Conservation (phyloP, 2,888 invertebrate species). For the Agrochola litura region DNA sequence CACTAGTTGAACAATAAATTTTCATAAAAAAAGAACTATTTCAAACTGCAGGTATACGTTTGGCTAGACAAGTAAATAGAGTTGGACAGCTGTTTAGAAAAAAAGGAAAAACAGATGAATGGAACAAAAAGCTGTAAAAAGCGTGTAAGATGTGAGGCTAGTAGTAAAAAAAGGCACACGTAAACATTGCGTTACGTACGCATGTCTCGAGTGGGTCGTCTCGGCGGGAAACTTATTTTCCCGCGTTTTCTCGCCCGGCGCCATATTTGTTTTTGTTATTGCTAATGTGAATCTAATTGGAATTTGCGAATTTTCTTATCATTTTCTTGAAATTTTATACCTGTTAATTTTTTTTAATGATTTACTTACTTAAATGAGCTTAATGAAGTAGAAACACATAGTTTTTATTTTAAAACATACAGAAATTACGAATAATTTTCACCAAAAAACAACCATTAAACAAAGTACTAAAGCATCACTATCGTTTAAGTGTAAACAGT, state of each 20-base stretch:
- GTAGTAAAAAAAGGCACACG: slow-evolving; percentile 70
- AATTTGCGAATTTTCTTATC: slow-evolving; percentile 65
- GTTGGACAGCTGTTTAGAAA: slow-evolving; percentile 50
- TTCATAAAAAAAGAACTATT: slow-evolving; percentile 18
- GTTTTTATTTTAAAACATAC: neutral
- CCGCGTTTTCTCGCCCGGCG: slow-evolving; percentile 84
- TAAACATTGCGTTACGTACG: slow-evolving; percentile 86
- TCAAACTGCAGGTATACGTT: slow-evolving; percentile 36
- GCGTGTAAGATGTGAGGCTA: slow-evolving; percentile 53
- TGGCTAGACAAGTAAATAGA: slow-evolving; percentile 42
- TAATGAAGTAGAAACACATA: neutral
- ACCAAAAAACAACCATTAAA: slow-evolving; percentile 17
- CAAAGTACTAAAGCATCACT: slow-evolving; percentile 48
- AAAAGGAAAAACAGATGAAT: slow-evolving; percentile 54
- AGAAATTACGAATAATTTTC: neutral
- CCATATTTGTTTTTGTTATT: slow-evolving; percentile 77
- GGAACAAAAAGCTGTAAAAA: slow-evolving; percentile 59
- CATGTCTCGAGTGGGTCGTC: slow-evolving; percentile 82
- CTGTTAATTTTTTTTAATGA: neutral
- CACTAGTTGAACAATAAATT: slow-evolving; percentile 14
- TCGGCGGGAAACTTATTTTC: slow-evolving; percentile 89
- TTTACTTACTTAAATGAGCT: neutral
- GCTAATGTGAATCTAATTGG: slow-evolving; percentile 84
- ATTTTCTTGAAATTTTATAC: neutral
- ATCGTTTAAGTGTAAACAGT: slow-evolving; percentile 41